Base-by-base conservation (phyloP, 2,797 vertebrate genomes). In the Gallirallus australis region DNA sequence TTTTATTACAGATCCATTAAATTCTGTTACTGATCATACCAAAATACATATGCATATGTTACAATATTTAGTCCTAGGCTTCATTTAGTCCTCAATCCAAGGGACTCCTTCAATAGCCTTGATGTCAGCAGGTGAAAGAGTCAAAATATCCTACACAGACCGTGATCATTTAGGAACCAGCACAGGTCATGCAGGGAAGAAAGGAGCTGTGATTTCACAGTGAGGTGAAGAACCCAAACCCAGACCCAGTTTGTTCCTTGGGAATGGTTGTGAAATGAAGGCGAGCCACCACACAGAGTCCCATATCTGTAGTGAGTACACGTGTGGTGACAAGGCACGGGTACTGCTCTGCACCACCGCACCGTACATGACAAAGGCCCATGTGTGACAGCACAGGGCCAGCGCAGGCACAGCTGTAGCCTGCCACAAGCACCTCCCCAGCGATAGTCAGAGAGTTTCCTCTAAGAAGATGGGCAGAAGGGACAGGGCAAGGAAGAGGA, bases 321-420 rank as follows among this genome's bases (percentile, higher is more conserved):
- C 0, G 0, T n/a, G 61, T 40, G 19, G 60, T 39, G 56, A 5
- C 61, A 53, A 20, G 14, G 1, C 60, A 50, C 52, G 6, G 45
- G 19, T 27, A 2, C 53, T 25, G 9, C 76, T 63, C 37, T 75
- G 50, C 47, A 59, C 86, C 86, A 12, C 15, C 24, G 0, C 86
- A 12, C 15, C 27, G 0, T 15, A 2, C 2, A 30, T 53, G 66
- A 76, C 70, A 59, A 59, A 71, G 54, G 12, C 2, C 23, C 12
- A 0, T 2, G 1, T 15, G 54, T 57, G 75, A 53, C 75, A 65
- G 54, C 4, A 1, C 4, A 1, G 33, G 45, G 65, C 35, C 72
- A 17, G n/a, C 4, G 3, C 63, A 75, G 64, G 30, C 7, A 2
- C 28, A 45, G 42, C 84, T 37, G 11, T 28, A 27, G 13, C 57